Conservation (phyloP, 2,113 vertebrate species). For the Scopus umbretta region DNA sequence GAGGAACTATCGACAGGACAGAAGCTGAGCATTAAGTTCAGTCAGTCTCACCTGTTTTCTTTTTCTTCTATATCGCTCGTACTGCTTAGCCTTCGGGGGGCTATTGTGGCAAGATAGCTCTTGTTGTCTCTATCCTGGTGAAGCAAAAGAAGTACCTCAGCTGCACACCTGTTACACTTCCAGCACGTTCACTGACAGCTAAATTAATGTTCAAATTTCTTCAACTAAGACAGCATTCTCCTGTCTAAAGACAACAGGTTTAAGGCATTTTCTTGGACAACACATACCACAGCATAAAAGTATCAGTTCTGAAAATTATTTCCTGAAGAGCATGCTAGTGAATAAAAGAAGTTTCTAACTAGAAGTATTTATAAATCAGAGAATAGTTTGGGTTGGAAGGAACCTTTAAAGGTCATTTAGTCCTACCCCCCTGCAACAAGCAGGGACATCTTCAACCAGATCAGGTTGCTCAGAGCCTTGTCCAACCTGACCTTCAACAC, state of each 20-base stretch:
- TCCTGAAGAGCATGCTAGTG: not conserved
- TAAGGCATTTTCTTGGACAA: not conserved
- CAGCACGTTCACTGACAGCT: not conserved
- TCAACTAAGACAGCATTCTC: not conserved
- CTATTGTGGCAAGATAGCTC: conserved; percentile 67
- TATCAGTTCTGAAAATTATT: not conserved
- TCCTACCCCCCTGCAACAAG: not conserved
- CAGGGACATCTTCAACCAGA: not conserved
- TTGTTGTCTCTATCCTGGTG: conserved; percentile 74
- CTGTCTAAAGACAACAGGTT: not conserved
- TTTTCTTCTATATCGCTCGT: conserved; percentile 72
- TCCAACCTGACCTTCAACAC: not conserved
- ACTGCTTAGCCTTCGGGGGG: conserved; percentile 67
- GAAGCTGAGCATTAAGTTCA: not conserved
- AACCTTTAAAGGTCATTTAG: not conserved
- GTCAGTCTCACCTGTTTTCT: conserved; percentile 74
- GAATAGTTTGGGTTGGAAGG: not conserved
- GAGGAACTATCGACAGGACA: not conserved
- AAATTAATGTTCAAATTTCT: not conserved
- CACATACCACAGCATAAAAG: not conserved
- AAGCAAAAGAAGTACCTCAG: conserved; percentile 22
- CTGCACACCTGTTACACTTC: not conserved
- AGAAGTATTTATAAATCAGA: not conserved
- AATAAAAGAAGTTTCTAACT: not conserved
- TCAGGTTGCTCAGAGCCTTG: not conserved